Percentiles rank a stretch among this genome's conserved stretches.
phyloP scores from a whole-genome alignment of 2,888 invertebrate species.

The Branchinecta sandiegonensis region DNA sequence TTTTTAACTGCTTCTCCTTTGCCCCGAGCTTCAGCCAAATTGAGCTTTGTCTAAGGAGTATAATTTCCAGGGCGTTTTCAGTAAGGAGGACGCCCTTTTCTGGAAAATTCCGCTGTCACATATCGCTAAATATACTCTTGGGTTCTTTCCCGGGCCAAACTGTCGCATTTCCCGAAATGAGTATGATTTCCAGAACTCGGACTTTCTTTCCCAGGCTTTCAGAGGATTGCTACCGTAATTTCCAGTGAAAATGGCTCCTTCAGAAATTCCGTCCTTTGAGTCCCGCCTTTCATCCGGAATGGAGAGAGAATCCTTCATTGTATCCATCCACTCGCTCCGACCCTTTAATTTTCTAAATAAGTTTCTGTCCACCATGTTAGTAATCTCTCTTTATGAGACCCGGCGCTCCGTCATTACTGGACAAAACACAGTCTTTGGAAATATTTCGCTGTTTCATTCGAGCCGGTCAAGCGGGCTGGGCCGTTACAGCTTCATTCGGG shows the following conservation, averaged over 20 bases:
- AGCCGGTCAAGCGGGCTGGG: neutral
- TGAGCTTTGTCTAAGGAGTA: too few relatives aligned
- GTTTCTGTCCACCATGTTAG: slow-evolving; percentile 4
- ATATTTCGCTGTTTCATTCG: neutral
- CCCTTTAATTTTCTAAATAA: slow-evolving; percentile 16
- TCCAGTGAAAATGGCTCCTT: too few relatives aligned
- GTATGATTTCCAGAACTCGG: slow-evolving; percentile 11
- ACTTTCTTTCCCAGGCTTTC: slow-evolving; percentile 7
- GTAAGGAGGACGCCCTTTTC: too few relatives aligned
- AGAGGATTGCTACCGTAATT: neutral
- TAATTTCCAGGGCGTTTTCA: too few relatives aligned
- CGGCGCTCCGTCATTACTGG: slow-evolving; percentile 9
- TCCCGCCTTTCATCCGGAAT: slow-evolving; percentile 7
- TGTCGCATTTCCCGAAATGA: neutral
- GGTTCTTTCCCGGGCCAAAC: too few relatives aligned
- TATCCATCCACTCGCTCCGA: neutral
- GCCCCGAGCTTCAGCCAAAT: too few relatives aligned
- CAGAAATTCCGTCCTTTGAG: neutral
- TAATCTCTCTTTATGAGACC: slow-evolving; percentile 14
- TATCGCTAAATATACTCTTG: too few relatives aligned
- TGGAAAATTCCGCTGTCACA: too few relatives aligned
- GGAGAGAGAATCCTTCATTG: slow-evolving; percentile 9
- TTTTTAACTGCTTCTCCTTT: too few relatives aligned
- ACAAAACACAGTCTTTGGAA: neutral
- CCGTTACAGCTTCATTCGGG: neutral